Conservation (phyloP, 2,797 vertebrate genomes). For the Acridotheres tristis region DNA sequence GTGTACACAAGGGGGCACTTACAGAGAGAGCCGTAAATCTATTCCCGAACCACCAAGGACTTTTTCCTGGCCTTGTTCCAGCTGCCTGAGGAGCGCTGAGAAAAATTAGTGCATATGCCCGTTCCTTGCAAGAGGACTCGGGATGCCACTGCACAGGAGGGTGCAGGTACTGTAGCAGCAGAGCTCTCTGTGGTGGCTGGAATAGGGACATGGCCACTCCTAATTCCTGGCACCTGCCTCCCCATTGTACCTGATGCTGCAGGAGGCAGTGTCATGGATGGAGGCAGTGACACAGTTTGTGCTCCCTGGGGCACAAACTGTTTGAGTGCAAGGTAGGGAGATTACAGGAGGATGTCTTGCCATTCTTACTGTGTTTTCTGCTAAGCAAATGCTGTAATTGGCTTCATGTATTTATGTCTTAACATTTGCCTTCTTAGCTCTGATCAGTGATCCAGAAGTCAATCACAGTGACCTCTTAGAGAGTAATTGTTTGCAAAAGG, state of each 20-base stretch:
- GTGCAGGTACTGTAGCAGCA: background rate
- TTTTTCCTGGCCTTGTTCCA: background rate
- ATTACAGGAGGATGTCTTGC: background rate
- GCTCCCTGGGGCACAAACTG: background rate
- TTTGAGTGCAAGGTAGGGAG: background rate
- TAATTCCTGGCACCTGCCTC: background rate
- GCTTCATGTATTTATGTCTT: background rate
- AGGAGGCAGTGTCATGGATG: background rate
- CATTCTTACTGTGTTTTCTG: background rate
- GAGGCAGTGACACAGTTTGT: background rate
- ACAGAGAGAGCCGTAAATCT: background rate
- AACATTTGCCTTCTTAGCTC: background rate
- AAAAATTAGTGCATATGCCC: background rate
- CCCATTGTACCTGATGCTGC: background rate
- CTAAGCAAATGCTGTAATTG: background rate
- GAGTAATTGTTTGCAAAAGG: conserved; percentile 12
- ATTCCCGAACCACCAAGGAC: background rate
- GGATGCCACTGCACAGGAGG: background rate
- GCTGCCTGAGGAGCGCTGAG: background rate
- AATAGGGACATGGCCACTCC: background rate
- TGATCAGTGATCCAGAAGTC: conserved; percentile 8
- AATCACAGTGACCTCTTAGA: background rate
- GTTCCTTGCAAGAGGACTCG: background rate
- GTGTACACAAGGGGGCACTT: conserved; percentile 49
- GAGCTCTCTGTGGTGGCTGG: background rate